phyloP scores from a whole-genome alignment of 2,888 invertebrate genomes.

The Conus canariensis region DNA sequence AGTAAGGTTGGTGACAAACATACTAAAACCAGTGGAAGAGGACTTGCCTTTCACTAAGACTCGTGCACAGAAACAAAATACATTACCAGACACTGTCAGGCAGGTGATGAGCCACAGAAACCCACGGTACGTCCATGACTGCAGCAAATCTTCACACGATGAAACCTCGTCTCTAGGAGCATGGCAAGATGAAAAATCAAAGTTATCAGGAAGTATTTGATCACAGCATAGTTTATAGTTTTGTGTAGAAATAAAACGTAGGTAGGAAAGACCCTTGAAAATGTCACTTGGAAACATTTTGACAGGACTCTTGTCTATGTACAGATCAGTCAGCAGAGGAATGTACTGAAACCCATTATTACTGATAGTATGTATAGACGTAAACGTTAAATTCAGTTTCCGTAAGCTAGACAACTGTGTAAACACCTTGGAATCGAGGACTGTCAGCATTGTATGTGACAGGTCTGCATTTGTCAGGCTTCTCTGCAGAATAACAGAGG shows the following conservation, averaged over 20 bases:
- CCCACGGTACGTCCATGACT: neutral
- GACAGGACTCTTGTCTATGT: neutral
- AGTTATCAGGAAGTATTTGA: neutral
- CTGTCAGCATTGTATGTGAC: neutral
- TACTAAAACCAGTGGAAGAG: neutral
- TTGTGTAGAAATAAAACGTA: neutral
- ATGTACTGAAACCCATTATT: neutral
- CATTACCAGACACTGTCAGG: neutral
- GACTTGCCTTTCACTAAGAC: neutral
- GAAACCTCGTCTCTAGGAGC: neutral
- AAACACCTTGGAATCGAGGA: neutral
- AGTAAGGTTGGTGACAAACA: conserved; percentile 19
- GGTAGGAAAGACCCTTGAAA: neutral
- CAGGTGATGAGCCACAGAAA: neutral
- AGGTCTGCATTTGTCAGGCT: neutral
- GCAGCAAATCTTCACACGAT: neutral
- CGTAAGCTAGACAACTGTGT: neutral
- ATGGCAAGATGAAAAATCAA: neutral
- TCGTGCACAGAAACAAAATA: conserved; percentile 6
- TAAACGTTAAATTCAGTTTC: conserved; percentile 10
- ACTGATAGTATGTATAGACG: neutral
- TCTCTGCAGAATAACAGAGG: neutral
- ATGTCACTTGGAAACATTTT: neutral
- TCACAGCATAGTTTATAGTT: neutral
- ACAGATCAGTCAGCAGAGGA: neutral